Evolutionary conservation across 2,888 invertebrate genomes (phyloP).

Genomic region (Phaonia tiefii): DNA sequence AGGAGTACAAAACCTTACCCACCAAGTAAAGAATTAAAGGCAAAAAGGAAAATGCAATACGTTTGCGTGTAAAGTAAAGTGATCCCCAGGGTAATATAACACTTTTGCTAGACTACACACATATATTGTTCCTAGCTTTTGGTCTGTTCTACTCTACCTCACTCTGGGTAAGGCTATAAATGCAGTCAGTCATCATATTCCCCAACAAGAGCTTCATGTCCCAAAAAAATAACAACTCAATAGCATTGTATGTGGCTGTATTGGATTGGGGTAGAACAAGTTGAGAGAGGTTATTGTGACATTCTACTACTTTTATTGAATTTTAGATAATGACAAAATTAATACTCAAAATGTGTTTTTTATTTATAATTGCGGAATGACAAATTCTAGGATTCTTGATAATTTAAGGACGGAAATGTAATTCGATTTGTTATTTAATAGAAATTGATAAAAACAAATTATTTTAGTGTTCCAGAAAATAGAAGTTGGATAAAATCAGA

Average conservation of each 20-base stretch:
- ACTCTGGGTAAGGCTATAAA: constrained; percentile 28
- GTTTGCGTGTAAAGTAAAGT: constrained; percentile 54
- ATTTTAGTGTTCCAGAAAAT: too few relatives aligned
- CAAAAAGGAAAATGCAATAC: constrained; percentile 39
- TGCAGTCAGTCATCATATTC: constrained; percentile 31
- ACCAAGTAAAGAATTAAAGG: not conserved
- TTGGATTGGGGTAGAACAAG: not conserved
- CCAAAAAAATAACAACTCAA: constrained; percentile 48
- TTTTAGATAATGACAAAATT: too few relatives aligned
- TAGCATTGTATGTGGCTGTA: constrained; percentile 26
- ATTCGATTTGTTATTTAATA: too few relatives aligned
- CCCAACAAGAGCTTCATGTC: constrained; percentile 36
- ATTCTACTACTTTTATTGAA: not conserved
- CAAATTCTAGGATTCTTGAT: too few relatives aligned
- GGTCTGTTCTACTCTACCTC: constrained; percentile 6
- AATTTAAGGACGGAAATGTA: too few relatives aligned
- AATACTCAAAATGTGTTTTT: too few relatives aligned
- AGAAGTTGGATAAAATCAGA: too few relatives aligned
- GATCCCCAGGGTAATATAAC: constrained; percentile 60
- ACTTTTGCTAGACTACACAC: constrained; percentile 37
- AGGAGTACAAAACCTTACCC: too few relatives aligned
- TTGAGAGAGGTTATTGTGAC: not conserved
- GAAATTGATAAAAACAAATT: too few relatives aligned
- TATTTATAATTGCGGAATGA: too few relatives aligned
- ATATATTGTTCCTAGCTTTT: constrained; percentile 21